Evolutionary conservation across 2,888 invertebrate genomes (phyloP).

Genomic region (Caenorhabditis plicata): DNA sequence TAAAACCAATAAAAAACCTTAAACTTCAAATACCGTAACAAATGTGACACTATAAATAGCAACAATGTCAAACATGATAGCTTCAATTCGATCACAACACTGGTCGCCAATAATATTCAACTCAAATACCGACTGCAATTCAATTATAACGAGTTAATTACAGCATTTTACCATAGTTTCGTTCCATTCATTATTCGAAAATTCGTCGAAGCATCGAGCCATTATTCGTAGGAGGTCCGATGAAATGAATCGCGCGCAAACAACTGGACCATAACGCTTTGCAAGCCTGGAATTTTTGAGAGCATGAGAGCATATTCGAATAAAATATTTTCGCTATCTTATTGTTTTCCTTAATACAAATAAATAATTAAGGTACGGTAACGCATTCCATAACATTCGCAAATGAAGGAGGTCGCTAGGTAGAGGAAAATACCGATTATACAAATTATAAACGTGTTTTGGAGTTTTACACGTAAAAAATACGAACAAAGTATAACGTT

Average conservation of each 20-base stretch:
- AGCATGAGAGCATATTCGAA: no score
- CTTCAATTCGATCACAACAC: constrained; percentile 83
- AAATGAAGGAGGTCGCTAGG: no score
- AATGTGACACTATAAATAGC: constrained; percentile 85
- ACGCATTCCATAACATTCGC: no score
- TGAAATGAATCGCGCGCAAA: constrained; percentile 86
- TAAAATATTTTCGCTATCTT: no score
- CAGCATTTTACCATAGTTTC: neutral
- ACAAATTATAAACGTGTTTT: no score
- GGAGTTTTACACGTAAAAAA: no score
- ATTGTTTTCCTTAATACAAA: no score
- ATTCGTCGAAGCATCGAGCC: constrained; percentile 84
- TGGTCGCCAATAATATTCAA: constrained; percentile 74
- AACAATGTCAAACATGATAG: constrained; percentile 84
- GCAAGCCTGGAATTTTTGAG: constrained; percentile 90
- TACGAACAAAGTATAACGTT: no score
- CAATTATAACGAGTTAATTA: neutral
- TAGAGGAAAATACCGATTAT: no score
- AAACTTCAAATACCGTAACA: constrained; percentile 71
- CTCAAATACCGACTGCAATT: constrained; percentile 29
- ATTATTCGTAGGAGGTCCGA: constrained; percentile 80
- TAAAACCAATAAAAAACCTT: neutral
- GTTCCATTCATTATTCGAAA: no score
- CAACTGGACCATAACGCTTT: constrained; percentile 87
- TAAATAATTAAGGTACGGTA: no score